Conservation (phyloP, 2,113 vertebrate species). For the Diadophis punctatus region DNA sequence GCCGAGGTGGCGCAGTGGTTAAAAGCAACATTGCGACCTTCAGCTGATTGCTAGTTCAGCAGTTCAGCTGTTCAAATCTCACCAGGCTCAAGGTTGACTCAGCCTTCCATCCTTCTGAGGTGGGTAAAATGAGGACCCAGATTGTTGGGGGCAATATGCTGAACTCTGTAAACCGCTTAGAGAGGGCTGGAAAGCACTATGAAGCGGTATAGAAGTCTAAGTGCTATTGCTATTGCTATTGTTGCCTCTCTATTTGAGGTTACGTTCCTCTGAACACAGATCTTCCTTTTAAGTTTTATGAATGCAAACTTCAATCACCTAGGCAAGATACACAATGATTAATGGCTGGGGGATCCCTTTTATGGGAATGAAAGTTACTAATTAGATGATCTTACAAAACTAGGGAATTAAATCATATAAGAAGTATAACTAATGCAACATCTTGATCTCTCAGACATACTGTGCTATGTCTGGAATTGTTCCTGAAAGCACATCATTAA, state of each 20-base stretch:
- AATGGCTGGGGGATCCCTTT: not conserved
- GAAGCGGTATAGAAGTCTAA: too few relatives aligned
- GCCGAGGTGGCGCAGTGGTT: too few relatives aligned
- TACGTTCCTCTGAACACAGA: rapidly evolving
- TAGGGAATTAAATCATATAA: not conserved
- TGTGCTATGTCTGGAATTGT: constrained; percentile 1
- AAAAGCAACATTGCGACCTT: too few relatives aligned
- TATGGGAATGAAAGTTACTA: not conserved
- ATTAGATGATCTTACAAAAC: not conserved
- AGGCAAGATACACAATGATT: not conserved
- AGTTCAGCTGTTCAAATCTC: too few relatives aligned
- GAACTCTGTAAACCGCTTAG: too few relatives aligned
- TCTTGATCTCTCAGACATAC: not conserved
- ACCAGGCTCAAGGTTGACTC: too few relatives aligned
- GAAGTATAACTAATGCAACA: not conserved
- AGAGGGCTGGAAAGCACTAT: too few relatives aligned
- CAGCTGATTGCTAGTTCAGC: too few relatives aligned
- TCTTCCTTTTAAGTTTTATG: not conserved
- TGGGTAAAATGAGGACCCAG: too few relatives aligned
- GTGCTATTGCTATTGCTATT: too few relatives aligned
- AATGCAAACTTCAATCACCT: not conserved
- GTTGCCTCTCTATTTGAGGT: not conserved
- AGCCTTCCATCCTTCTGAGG: too few relatives aligned
- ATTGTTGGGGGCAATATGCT: too few relatives aligned
- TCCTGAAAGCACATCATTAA: not conserved